Evolutionary conservation across 2,113 vertebrate genomes (phyloP), one percentile per base, ranked within the genome.

Genomic region (Leiothrix lutea): DNA sequence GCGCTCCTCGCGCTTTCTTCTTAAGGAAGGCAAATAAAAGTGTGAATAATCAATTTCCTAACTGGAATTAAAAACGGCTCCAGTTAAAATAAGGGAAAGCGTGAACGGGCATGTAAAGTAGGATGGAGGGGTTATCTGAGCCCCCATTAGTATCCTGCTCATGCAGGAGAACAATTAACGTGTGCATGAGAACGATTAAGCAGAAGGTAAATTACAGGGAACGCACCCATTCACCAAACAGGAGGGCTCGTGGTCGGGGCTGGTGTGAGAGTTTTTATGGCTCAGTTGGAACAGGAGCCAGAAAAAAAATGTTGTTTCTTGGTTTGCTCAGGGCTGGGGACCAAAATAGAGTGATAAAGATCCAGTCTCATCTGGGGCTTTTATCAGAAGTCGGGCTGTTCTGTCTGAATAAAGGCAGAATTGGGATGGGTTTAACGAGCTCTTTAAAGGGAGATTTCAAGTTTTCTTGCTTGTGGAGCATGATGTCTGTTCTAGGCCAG

Each of bases 21-120:
- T 77, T 53, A 78, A 95, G 96, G 89, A 90, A 97, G 96, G 88
- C 95, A 94, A 96, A 97, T 92, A 97, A 92, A 96, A 90, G 96
- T 96, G 85, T 97, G 95, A 97, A 96, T 96, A 96, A 97, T 96
- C 97, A 96, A 97, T 97, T 96, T 95, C 91, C 95, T 95, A 97
- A 86, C 90, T 96, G 88, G 94, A 95, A 89, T 97, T 96, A 94
- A 91, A 92, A 96, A 35, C n/a, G 24, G 86, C 92, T 97, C 88
- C 94, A 73, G 93, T 88, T 96, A 90, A 96, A 97, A 84, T 87
- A 92, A 72, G 87, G 78, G 69, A 31, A 97, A 77, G 36, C 71
- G 14, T 96, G 88, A 86, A 94, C 42, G 84, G 35, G 95, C 95
- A 96, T 96, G 85, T 91, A 75, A 92, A 95, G 91, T 80, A 94